Conservation (phyloP, 2,797 vertebrate genomes). For the Sebastes miniatus region DNA sequence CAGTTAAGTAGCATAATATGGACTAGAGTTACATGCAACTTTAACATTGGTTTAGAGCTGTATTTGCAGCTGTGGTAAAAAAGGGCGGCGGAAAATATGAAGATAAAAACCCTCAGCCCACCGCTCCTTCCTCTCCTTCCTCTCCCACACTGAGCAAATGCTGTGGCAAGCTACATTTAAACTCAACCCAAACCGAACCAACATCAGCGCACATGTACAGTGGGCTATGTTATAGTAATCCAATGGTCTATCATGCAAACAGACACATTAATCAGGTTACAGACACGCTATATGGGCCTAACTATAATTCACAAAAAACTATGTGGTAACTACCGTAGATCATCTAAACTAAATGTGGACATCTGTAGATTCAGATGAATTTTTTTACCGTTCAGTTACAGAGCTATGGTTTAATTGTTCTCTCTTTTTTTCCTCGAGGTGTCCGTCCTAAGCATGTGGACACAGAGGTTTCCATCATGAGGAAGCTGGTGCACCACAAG, state of each 20-base stretch:
- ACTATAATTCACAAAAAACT: accelerated
- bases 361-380: no score
- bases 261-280: background rate
- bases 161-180: background rate
- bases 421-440: constrained; percentile 47
- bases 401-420: background rate
- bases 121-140: background rate
- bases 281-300: background rate
- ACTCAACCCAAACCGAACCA: background rate
- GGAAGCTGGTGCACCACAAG: constrained; percentile 81
- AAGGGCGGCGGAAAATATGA: background rate
- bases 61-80: background rate
- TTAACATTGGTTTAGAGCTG: background rate
- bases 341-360: background rate
- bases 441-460: constrained; percentile 74
- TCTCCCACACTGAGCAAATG: background rate
- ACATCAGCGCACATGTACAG: background rate
- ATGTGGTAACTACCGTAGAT: background rate
- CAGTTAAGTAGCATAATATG: background rate
- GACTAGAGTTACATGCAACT: no score
- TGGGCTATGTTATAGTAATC: background rate
- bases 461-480: constrained; percentile 79
- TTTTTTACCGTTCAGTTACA: background rate
- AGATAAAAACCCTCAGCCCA: background rate
- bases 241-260: background rate